A percentile compares a stretch with the other conserved stretches of the same genome.
Conservation (phyloP, 2,113 vertebrate genomes). For the Otolemur garnettii region DNA sequence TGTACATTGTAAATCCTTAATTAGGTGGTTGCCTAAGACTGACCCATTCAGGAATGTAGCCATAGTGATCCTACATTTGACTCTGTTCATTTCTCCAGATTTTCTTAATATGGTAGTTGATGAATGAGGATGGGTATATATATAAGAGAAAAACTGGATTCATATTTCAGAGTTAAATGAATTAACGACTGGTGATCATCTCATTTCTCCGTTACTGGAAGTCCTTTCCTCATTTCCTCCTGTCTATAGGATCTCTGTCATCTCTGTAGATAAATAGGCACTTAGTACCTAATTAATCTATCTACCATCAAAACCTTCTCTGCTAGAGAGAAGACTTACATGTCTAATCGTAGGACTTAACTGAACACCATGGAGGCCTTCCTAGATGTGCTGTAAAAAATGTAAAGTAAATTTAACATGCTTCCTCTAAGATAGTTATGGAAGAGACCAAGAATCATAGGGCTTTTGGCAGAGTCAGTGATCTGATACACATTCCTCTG, state of each 20-base stretch:
- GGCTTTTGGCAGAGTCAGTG: not conserved
- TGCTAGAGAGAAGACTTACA: not conserved
- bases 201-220: not conserved
- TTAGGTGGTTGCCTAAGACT: not conserved
- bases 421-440: not conserved
- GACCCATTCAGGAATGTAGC: not conserved
- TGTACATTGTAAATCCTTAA: not conserved
- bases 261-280: constrained; percentile 22
- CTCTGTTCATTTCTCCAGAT: not conserved
- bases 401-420: constrained; percentile 22
- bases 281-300: not conserved
- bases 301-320: not conserved
- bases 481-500: not conserved
- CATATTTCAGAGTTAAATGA: not conserved
- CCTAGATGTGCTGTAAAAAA: not conserved
- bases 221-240: not conserved
- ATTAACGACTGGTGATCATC: not conserved
- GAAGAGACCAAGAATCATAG: not conserved
- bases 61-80: not conserved
- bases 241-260: not conserved
- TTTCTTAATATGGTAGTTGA: not conserved
- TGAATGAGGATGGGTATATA: not conserved
- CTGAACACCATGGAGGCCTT: not conserved
- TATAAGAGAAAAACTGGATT: not conserved
- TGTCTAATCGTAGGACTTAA: not conserved